Conservation (phyloP, 23 tunicate genomes). For the Ciona savignyi region DNA sequence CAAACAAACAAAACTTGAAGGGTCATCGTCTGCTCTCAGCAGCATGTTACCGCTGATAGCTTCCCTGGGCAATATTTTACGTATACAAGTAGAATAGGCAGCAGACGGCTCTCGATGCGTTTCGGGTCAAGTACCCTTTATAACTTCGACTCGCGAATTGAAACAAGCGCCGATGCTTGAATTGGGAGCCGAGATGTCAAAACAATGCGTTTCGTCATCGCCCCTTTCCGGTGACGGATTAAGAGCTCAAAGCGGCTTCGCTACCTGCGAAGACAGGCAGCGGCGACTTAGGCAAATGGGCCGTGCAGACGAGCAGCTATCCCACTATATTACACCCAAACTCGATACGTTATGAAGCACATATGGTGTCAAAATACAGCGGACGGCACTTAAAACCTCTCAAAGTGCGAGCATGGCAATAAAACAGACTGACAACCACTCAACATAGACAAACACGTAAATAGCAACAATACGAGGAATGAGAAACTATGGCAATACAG, state of each 20-base stretch:
- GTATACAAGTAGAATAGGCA: not conserved
- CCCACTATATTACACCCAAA: not conserved
- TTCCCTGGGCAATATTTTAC: not conserved
- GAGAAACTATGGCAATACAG: not conserved
- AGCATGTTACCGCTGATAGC: not conserved
- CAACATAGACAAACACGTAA: no score
- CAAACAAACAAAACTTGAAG: constrained; percentile 28
- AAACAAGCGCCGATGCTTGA: not conserved
- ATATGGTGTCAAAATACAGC: not conserved
- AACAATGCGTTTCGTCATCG: not conserved
- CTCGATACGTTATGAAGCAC: not conserved
- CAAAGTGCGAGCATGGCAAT: not conserved
- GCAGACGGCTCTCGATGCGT: constrained; percentile 2
- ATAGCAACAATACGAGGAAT: not conserved
- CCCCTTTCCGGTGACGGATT: constrained; percentile 2
- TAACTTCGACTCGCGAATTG: not conserved
- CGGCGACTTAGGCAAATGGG: not conserved
- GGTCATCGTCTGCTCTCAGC: not conserved
- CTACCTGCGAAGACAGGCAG: no score
- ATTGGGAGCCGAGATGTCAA: not conserved
- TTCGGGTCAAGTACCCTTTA: not conserved
- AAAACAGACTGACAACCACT: not conserved
- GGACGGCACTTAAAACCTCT: not conserved
- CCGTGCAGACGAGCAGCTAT: not conserved
- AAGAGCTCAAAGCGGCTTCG: not conserved